Evolutionary conservation across 2,797 vertebrate species (phyloP), one percentile per base, ranked within the genome.

Genomic region (Sylvia borin): DNA sequence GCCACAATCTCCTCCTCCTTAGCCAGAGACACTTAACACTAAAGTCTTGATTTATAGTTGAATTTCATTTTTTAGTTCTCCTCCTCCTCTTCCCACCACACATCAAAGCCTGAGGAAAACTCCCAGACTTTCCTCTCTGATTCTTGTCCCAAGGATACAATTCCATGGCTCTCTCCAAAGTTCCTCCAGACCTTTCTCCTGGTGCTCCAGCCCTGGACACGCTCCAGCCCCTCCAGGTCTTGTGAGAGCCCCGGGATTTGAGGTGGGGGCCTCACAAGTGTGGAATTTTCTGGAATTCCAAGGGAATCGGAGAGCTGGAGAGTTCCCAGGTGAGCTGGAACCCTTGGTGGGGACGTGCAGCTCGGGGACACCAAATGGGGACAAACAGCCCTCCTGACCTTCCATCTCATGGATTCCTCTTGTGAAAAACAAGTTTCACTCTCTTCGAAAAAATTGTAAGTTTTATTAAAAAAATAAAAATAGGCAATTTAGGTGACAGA

Each of bases 351-450:
- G 42, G 26, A 25, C 29, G 1, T 16, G 27, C 10, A 14, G 38
- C 70, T 58, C 2, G 0, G 55, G 36, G 65, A 38, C 24, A 17
- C 42, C 27, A 9, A 16, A 14, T 1, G 0, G n/a, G 34, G 24
- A 48, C 53, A 40, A 0, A 8, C 8, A 0, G 9, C 8, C 9
- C 25, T 43, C n/a, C 12, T 12, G 22, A 4, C 18, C 29, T 29
- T 13, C 60, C 51, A 34, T 20, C 42, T 34, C 60, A 5, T 47
- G 47, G 22, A 13, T 13, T 24, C 47, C 45, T 47, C 45, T 47
- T 47, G 45, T 12, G 45, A 45, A 45, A 21, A 45, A 43, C 17
- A 8, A 43, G 16, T 43, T 43, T 43, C 42, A 18, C 42, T 40
- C 40, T 40, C 13, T 21, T 21, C 21, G 45, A 45, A 45, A 45